phyloP scores from a whole-genome alignment of 2,113 vertebrate species.

The Taxidea taxus region DNA sequence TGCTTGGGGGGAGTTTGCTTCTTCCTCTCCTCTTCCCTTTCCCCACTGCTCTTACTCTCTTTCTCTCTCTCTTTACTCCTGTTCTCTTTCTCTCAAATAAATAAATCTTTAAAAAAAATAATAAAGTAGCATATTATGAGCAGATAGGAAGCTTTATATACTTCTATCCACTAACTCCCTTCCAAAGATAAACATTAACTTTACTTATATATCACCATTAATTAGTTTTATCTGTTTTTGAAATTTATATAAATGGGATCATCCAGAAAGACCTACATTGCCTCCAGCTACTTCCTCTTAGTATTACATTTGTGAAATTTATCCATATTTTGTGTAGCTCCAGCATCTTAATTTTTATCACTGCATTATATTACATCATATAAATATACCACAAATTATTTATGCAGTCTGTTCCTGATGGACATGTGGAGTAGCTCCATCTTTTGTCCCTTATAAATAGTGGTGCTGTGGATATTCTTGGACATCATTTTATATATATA shows the following conservation, averaged over 20 bases:
- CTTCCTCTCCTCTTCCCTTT: too few species aligned
- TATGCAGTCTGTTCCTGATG: not conserved
- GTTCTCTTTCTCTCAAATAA: too few species aligned
- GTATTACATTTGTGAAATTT: not conserved
- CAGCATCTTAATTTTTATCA: not conserved
- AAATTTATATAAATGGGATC: not conserved
- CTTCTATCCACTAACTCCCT: not conserved
- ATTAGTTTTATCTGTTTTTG: not conserved
- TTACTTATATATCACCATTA: not conserved
- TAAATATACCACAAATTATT: not conserved
- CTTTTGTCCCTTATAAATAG: not conserved
- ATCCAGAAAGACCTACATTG: not conserved
- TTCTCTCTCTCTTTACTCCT: too few species aligned
- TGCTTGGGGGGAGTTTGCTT: too few species aligned
- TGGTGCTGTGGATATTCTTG: not conserved
- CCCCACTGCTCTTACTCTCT: too few species aligned
- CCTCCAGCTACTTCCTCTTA: not conserved
- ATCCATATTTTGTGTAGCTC: not conserved
- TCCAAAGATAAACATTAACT: not conserved
- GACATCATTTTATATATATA: not conserved
- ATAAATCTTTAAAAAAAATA: not conserved
- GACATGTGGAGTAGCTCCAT: not conserved
- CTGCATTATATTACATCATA: not conserved
- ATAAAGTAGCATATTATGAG: not conserved
- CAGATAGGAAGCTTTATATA: not conserved